A percentile compares a stretch with the other conserved stretches of the same genome.
phyloP scores from a whole-genome alignment of 1,140 invertebrate genomes.

The Scaptomyza pallida region DNA sequence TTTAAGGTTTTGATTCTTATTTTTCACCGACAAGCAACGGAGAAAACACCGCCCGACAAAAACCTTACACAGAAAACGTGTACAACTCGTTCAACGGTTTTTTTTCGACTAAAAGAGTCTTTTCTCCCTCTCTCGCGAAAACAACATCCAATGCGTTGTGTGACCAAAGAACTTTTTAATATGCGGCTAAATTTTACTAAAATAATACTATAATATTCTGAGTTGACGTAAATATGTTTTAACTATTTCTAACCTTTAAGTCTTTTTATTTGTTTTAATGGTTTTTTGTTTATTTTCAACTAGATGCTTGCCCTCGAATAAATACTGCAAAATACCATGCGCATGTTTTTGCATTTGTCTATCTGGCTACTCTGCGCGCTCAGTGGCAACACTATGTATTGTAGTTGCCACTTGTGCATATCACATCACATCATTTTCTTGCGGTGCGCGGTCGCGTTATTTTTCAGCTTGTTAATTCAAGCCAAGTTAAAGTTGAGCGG shows the following conservation, averaged over 20 bases:
- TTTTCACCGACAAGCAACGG: conserved; percentile 50
- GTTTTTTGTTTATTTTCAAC: not conserved
- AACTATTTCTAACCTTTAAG: not conserved
- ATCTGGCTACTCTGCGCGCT: not conserved
- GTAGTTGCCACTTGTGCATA: conserved; percentile 13
- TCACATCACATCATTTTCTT: conserved; percentile 26
- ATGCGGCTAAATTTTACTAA: not conserved
- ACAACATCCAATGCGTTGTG: conserved; percentile 40
- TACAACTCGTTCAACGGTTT: conserved; percentile 54
- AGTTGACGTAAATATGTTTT: not conserved
- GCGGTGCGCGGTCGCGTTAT: conserved; percentile 24
- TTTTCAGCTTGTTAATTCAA: not conserved
- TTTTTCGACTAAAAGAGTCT: conserved; percentile 43
- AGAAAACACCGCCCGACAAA: conserved; percentile 58
- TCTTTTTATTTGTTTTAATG: not conserved
- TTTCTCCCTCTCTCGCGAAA: conserved; percentile 27
- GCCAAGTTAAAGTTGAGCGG: not conserved
- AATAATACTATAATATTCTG: not conserved
- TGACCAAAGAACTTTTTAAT: conserved; percentile 12
- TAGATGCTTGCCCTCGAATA: not conserved
- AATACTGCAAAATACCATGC: conserved; percentile 7
- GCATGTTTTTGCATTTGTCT: not conserved
- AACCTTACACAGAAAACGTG: conserved; percentile 47
- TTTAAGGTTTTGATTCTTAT: conserved; percentile 33
- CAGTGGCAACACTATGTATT: conserved; percentile 11